Conservation (phyloP, 1,140 invertebrate genomes). For the Eriocheir sinensis region DNA sequence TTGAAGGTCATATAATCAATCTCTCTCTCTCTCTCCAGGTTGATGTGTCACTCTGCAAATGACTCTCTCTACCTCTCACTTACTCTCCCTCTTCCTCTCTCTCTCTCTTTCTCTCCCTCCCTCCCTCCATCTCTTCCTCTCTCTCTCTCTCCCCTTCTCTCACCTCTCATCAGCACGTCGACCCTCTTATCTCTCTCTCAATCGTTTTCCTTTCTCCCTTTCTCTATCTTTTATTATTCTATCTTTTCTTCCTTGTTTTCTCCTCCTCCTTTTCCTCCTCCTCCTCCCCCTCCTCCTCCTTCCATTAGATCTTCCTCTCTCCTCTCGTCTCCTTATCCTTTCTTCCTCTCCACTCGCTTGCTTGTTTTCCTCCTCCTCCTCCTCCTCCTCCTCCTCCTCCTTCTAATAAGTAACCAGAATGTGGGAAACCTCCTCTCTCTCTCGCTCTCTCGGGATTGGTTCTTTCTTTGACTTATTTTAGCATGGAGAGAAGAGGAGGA, state of each 20-base stretch:
- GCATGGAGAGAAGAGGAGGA: neutral
- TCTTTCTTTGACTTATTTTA: constrained; percentile 9
- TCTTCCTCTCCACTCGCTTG: neutral
- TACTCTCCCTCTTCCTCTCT: too few species aligned
- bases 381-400: neutral
- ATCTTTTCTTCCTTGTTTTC: neutral
- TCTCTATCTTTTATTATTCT: too few species aligned
- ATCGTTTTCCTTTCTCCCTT: too few species aligned
- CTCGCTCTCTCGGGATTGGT: neutral
- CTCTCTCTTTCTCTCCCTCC: neutral
- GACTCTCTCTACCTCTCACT: neutral
- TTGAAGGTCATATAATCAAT: too few species aligned
- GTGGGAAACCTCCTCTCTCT: neutral
- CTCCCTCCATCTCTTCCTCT: neutral
- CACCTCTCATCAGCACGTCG: too few species aligned
- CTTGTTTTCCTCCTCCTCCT: neutral
- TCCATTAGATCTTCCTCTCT: neutral
- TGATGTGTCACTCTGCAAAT: neutral
- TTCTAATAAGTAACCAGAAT: neutral
- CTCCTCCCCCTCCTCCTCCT: neutral
- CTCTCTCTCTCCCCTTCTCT: neutral
- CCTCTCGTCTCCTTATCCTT: too few species aligned
- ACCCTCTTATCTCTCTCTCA: too few species aligned
- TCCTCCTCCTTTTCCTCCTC: too few species aligned
- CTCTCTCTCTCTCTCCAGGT: neutral